Percentiles rank a stretch among this genome's conserved stretches.
These are phyloP conservation scores for Ditula angustiorana DNA, from an alignment of 2,888 invertebrate genomes.

Conservation along the genomic window DNA sequence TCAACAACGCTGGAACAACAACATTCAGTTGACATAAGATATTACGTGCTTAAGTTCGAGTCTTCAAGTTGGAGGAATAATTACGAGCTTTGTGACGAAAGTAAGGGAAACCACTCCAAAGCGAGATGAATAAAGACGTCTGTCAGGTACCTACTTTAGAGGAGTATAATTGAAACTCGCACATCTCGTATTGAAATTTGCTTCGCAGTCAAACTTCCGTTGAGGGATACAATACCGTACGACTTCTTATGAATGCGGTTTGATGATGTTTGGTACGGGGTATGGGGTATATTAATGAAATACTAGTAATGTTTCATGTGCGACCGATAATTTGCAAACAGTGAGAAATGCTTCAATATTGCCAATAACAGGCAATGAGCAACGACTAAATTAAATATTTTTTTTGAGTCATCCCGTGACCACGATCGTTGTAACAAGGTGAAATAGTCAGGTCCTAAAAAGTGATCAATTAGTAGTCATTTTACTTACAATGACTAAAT, in stretches of 20 bases:
- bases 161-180: constrained; percentile 12
- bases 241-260: neutral
- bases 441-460: too few relatives aligned
- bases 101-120: constrained; percentile 14
- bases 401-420: too few relatives aligned
- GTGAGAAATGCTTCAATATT: neutral
- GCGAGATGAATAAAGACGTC: constrained; percentile 15
- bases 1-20: neutral
- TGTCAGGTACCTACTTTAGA: constrained; percentile 8
- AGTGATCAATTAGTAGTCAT: too few relatives aligned
- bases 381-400: too few relatives aligned
- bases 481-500: too few relatives aligned
- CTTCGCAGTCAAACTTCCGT: neutral
- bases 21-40: constrained; percentile 21
- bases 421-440: too few relatives aligned
- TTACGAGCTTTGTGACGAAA: constrained; percentile 14
- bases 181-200: constrained; percentile 8
- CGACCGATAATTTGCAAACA: neutral
- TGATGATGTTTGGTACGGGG: neutral
- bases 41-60: constrained; percentile 28
- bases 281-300: neutral
- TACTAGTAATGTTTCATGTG: neutral
- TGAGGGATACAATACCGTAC: neutral
- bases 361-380: too few relatives aligned
- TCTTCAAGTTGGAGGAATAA: constrained; percentile 21